These are phyloP conservation scores for Labeo rohita DNA, from an alignment of 2,113 vertebrate species.

Conservation along the genomic window DNA sequence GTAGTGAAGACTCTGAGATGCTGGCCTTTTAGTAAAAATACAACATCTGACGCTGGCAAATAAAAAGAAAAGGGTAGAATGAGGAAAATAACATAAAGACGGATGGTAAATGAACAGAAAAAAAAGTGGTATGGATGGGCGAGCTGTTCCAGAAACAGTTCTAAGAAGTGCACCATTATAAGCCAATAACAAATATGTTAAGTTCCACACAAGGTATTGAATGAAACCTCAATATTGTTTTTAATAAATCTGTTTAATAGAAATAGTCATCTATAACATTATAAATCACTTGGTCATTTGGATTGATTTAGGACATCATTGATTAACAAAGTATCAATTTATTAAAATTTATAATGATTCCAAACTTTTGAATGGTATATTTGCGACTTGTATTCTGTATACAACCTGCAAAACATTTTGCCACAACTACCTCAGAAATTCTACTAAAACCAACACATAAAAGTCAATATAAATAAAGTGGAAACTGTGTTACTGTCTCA, in stretches of 20 bases:
- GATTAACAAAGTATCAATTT: not conserved
- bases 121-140: not conserved
- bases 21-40: not conserved
- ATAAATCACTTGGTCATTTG: not conserved
- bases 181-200: no score
- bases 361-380: not conserved
- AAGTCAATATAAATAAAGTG: constrained; percentile 7
- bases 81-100: not conserved
- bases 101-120: not conserved
- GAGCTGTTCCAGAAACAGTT: not conserved
- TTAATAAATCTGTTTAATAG: not conserved
- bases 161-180: not conserved
- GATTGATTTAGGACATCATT: not conserved
- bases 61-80: not conserved
- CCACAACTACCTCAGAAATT: not conserved
- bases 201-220: not conserved
- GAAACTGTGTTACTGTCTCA: not conserved
- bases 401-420: not conserved
- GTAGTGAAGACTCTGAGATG: not conserved
- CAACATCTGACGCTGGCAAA: not conserved
- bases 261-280: not conserved
- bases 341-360: not conserved
- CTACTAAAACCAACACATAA: not conserved
- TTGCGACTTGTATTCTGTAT: not conserved
- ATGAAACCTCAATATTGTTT: not conserved